Base-by-base conservation (phyloP, 2,888 invertebrate species). In the Plutella xylostella region DNA sequence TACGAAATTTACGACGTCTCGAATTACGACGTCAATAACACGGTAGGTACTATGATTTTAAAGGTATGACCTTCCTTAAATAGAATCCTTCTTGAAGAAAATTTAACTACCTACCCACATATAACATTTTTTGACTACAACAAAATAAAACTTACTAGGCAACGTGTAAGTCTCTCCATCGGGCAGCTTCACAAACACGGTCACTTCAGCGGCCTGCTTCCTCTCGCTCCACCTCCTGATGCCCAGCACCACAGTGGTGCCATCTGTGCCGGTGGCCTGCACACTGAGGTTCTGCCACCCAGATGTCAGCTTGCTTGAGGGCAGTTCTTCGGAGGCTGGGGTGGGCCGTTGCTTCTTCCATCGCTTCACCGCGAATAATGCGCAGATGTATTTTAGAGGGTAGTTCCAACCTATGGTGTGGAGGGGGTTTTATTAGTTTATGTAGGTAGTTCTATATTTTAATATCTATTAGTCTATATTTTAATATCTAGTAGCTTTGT, bases 241-340 rank as follows among this genome's bases (percentile, higher is more conserved):
- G 46, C 78, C 79, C 12, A 89, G 52, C 6, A 85, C 64, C 1
- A 91, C 18, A 1, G 79, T 72, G 40, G 87, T 83, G 0, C 89
- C 89, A 14, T 87, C 80, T 6, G 85, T 73, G 40, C 88, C 85
- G 1, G 78, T 64, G 0, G 88, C 87, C 37, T 85, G 85, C 43
- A 91, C 69, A 7, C 71, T 63, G 14, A 80, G 55, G 40, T 59
- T 57, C 51, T 85, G 84, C 63, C 65, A 71, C 3, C 76, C 79
- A 6, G 68, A 64, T 11, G 50, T 47, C 44, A 62, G 62, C n/a
- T 55, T 20, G 1, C 55, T 42, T 0, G 53, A 58, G 4, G 77
- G 69, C 2, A 59, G 60, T 49, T 82, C 68, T 44, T 66, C 63
- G 1, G 65, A 45, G 33, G 53, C 46, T 48, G 53, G 38, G 44